Conservation (phyloP, 1,140 invertebrate species). For the Eumaeus atala region DNA sequence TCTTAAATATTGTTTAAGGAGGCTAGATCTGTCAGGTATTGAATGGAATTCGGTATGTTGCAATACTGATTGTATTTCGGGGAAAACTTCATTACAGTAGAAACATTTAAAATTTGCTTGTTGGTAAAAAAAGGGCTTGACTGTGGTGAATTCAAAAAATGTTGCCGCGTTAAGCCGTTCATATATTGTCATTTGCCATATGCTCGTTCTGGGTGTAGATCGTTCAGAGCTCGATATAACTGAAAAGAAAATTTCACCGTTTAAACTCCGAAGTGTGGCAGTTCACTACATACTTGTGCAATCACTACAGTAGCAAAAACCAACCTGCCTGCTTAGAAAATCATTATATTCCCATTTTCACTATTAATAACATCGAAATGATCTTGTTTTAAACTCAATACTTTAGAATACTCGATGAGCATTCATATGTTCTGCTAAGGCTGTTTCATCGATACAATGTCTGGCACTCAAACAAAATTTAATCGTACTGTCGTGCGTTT, state of each 20-base stretch:
- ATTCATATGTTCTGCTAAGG: slow-evolving; percentile 29
- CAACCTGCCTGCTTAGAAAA: neutral
- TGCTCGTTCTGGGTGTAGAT: slow-evolving; percentile 45
- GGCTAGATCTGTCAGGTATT: slow-evolving; percentile 38
- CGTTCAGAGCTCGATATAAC: slow-evolving; percentile 33
- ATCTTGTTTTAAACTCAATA: neutral
- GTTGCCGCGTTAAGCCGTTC: slow-evolving; percentile 61
- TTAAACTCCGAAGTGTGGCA: slow-evolving; percentile 17
- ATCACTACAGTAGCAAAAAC: slow-evolving; percentile 22
- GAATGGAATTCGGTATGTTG: slow-evolving; percentile 44
- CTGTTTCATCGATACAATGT: slow-evolving; percentile 27
- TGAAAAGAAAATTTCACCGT: slow-evolving; percentile 45
- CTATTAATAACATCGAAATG: too few species aligned
- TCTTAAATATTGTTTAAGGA: slow-evolving; percentile 51
- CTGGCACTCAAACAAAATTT: slow-evolving; percentile 33
- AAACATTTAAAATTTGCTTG: slow-evolving; percentile 67
- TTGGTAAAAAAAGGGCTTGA: slow-evolving; percentile 62
- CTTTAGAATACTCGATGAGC: slow-evolving; percentile 24
- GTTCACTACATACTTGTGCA: slow-evolving; percentile 19
- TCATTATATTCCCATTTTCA: neutral
- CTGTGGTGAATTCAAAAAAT: slow-evolving; percentile 50
- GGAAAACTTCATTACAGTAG: slow-evolving; percentile 58
- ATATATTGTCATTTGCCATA: slow-evolving; percentile 67
- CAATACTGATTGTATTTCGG: slow-evolving; percentile 51
- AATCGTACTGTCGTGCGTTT: slow-evolving; percentile 62